These are phyloP conservation scores for Chloroceryle aenea DNA, from an alignment of 2,113 vertebrate genomes.

Conservation along the genomic window DNA sequence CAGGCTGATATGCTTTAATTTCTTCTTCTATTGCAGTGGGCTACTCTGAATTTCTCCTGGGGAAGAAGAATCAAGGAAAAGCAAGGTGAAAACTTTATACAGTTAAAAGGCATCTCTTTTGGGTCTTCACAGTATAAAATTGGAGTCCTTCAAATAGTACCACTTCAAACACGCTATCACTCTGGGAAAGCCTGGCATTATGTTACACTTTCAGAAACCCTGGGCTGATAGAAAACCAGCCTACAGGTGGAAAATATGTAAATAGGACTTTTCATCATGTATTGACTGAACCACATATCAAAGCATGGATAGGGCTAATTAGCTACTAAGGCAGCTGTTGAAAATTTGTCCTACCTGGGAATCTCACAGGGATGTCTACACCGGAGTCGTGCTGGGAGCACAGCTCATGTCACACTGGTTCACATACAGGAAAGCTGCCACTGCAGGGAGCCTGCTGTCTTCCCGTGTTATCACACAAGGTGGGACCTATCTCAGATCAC, in stretches of 20 bases:
- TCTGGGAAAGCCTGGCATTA: neutral
- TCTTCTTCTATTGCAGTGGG: neutral
- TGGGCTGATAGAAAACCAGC: neutral
- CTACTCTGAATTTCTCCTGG: neutral
- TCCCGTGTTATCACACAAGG: neutral
- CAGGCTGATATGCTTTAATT: neutral
- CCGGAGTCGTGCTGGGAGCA: neutral
- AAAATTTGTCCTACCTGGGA: slow-evolving; percentile 31
- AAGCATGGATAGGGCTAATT: slow-evolving; percentile 23
- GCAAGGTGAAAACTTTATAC: neutral
- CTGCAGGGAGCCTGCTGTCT: rapidly evolving
- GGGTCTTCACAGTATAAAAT: neutral
- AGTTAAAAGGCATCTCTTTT: neutral
- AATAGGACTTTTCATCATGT: slow-evolving; percentile 40
- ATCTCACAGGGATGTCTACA: neutral
- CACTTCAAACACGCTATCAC: neutral
- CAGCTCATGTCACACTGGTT: rapidly evolving
- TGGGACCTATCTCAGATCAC: neutral
- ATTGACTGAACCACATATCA: slow-evolving; percentile 23
- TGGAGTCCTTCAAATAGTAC: neutral
- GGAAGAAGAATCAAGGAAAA: neutral
- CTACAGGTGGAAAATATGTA: slow-evolving; percentile 36
- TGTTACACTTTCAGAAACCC: neutral
- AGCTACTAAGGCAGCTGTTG: slow-evolving; percentile 20
- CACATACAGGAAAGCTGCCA: rapidly evolving